phyloP scores from a whole-genome alignment of 2,797 vertebrate genomes.

The Pseudochromis fuscus region DNA sequence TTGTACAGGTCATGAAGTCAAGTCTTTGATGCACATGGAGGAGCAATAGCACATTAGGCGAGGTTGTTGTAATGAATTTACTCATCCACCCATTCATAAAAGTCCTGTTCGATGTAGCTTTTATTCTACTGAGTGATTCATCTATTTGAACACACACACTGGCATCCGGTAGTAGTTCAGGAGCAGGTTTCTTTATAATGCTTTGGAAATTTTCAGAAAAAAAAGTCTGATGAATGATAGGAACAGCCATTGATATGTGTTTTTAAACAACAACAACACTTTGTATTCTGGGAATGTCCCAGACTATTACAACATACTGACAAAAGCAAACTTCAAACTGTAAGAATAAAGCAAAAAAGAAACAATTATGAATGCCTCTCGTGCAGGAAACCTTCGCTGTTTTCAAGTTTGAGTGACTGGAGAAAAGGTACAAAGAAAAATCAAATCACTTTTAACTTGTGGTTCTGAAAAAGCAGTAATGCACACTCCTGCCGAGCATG shows the following conservation, averaged over 20 bases:
- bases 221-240: no score
- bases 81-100: no score
- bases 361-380: not conserved
- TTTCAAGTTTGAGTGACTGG: not conserved
- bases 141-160: no score
- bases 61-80: no score
- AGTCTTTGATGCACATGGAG: no score
- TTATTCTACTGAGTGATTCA: no score
- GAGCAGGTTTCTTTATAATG: no score
- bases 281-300: not conserved
- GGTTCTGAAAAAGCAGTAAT: not conserved
- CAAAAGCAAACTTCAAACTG: conserved; percentile 3
- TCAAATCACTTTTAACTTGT: conserved; percentile 13
- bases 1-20: no score
- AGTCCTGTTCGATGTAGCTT: no score
- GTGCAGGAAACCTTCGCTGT: not conserved
- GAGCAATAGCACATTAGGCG: no score
- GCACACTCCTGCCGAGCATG: not conserved
- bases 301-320: not conserved
- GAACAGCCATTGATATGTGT: not conserved
- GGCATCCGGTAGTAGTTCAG: no score
- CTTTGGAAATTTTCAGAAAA: no score
- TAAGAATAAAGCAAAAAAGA: not conserved
- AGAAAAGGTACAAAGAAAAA: conserved; percentile 1
- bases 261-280: not conserved